Evolutionary conservation across 2,113 vertebrate species (phyloP).

Genomic region (Sialia sialis): DNA sequence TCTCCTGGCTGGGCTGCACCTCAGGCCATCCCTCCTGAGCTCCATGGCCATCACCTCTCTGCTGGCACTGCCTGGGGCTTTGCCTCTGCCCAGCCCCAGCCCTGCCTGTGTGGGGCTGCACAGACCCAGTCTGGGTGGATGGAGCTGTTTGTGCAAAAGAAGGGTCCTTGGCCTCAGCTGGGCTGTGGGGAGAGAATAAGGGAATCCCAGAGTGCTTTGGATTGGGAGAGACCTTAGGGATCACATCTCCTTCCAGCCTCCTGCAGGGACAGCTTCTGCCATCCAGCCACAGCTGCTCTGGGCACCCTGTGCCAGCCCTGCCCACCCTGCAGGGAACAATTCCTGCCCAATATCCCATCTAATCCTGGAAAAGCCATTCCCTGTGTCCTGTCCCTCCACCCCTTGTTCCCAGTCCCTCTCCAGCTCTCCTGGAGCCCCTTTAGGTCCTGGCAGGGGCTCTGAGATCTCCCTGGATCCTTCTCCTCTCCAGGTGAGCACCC

Average conservation of each 20-base stretch:
- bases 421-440: background rate
- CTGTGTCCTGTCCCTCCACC: background rate
- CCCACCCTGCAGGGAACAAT: background rate
- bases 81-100: accelerated
- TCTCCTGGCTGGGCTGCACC: background rate
- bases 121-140: background rate
- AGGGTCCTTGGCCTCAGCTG: background rate
- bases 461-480: background rate
- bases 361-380: background rate
- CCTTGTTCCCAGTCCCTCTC: background rate
- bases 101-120: background rate
- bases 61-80: accelerated
- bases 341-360: background rate
- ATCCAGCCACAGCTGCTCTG: background rate
- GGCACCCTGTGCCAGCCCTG: background rate
- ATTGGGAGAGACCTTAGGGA: background rate
- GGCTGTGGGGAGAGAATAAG: background rate
- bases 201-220: background rate
- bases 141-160: background rate
- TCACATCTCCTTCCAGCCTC: background rate
- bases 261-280: background rate
- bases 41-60: accelerated
- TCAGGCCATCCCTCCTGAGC: background rate
- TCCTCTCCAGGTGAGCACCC: background rate
- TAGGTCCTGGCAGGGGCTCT: accelerated